phyloP scores from a whole-genome alignment of 1,140 invertebrate genomes.

The Cephus cinctus region DNA sequence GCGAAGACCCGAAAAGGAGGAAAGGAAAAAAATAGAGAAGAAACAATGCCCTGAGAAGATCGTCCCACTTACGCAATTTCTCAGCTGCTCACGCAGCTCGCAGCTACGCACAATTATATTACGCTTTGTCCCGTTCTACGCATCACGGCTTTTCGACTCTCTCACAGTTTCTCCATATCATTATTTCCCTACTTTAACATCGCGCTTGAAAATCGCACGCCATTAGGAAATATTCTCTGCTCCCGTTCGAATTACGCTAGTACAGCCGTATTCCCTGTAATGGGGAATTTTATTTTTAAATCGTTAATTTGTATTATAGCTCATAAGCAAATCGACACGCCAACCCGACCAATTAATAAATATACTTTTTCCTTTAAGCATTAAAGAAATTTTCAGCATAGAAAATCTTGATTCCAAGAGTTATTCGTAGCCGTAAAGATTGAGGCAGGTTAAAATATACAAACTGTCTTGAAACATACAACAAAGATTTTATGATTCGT shows the following conservation, averaged over 20 bases:
- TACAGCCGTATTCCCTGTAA: neutral
- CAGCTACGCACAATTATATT: constrained; percentile 9
- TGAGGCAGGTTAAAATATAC: too few relatives aligned
- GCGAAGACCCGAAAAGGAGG: too few relatives aligned
- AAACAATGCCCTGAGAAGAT: constrained; percentile 27
- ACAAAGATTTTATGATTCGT: too few relatives aligned
- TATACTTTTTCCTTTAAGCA: too few relatives aligned
- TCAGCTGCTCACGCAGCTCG: constrained; percentile 2
- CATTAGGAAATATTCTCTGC: neutral
- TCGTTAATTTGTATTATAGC: neutral
- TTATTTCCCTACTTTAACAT: constrained; percentile 15
- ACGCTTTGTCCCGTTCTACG: constrained; percentile 3
- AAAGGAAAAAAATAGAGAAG: constrained; percentile 28
- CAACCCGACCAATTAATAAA: too few relatives aligned
- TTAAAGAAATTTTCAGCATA: too few relatives aligned
- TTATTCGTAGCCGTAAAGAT: too few relatives aligned
- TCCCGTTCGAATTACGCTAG: neutral
- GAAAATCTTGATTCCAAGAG: too few relatives aligned
- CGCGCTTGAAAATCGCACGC: neutral
- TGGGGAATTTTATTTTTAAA: neutral
- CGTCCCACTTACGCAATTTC: constrained; percentile 33
- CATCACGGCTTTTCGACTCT: neutral
- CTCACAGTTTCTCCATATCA: constrained; percentile 30
- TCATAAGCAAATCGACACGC: neutral
- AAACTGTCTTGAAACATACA: too few relatives aligned